Percentiles rank a stretch among this genome's conserved stretches.
phyloP scores from a whole-genome alignment of 2,113 vertebrate species.

The Prietella phreatophila region DNA sequence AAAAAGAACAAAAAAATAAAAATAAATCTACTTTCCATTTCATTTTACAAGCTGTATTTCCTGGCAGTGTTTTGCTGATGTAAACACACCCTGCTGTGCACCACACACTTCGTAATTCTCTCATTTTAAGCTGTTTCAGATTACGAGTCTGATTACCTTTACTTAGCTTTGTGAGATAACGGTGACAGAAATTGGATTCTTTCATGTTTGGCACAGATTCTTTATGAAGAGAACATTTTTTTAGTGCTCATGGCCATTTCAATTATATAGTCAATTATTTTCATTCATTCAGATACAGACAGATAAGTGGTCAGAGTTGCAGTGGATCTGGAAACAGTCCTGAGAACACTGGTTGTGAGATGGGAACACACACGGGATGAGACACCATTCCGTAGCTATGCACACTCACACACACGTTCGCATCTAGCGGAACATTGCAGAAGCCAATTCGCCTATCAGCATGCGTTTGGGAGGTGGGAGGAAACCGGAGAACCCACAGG shows the following conservation, averaged over 20 bases:
- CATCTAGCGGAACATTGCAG: neutral
- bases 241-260: no score
- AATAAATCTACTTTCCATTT: neutral
- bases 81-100: neutral
- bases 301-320: neutral
- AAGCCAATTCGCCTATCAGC: neutral
- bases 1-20: neutral
- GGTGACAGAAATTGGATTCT: neutral
- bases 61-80: neutral
- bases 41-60: neutral
- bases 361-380: neutral
- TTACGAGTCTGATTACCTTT: neutral
- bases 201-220: constrained; percentile 4
- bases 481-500: neutral
- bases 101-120: neutral
- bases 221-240: neutral
- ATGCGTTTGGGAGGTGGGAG: neutral
- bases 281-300: no score
- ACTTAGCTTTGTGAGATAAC: neutral
- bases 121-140: neutral
- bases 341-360: neutral
- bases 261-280: no score
- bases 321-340: neutral
- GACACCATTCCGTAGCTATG: neutral
- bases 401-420: neutral